A percentile compares a stretch with the other conserved stretches of the same genome.
Conservation (phyloP, 1,140 invertebrate genomes). For the Neocloeon triangulifer region DNA sequence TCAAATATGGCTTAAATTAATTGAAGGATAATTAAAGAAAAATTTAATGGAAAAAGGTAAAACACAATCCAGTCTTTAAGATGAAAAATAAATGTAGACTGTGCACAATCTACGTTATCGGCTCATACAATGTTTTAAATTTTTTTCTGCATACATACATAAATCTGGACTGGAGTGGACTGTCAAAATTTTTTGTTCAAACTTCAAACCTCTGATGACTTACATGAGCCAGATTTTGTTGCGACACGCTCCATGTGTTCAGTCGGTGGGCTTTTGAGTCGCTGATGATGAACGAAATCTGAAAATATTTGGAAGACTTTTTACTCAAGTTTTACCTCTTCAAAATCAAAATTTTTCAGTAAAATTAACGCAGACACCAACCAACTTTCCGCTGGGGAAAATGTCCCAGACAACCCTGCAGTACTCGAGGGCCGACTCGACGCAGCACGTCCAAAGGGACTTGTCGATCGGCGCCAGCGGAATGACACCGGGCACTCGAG, state of each 20-base stretch:
- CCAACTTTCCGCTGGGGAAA: constrained; percentile 69
- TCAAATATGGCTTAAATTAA: too few relatives aligned
- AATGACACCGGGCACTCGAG: constrained; percentile 42
- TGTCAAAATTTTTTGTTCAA: too few relatives aligned
- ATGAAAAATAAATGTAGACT: too few relatives aligned
- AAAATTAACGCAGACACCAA: constrained; percentile 17
- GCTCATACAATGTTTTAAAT: too few relatives aligned
- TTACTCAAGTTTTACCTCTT: constrained; percentile 2
- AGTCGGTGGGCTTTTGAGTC: constrained; percentile 54
- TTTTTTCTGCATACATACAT: too few relatives aligned
- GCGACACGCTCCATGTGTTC: constrained; percentile 53
- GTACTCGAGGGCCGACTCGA: constrained; percentile 86
- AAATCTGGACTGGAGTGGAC: too few relatives aligned
- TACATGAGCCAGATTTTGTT: constrained; percentile 68
- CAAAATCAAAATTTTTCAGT: constrained; percentile 5
- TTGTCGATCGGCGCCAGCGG: constrained; percentile 61
- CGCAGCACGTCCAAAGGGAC: constrained; percentile 82
- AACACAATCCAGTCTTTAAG: too few relatives aligned
- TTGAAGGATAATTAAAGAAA: too few relatives aligned
- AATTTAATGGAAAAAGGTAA: too few relatives aligned
- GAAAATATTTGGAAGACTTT: constrained; percentile 14
- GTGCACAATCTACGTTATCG: too few relatives aligned
- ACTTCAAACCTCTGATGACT: constrained; percentile 13
- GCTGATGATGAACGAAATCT: constrained; percentile 65
- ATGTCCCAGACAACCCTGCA: constrained; percentile 91